Conservation (phyloP, 2,888 invertebrate species). For the Andrena bicolor region DNA sequence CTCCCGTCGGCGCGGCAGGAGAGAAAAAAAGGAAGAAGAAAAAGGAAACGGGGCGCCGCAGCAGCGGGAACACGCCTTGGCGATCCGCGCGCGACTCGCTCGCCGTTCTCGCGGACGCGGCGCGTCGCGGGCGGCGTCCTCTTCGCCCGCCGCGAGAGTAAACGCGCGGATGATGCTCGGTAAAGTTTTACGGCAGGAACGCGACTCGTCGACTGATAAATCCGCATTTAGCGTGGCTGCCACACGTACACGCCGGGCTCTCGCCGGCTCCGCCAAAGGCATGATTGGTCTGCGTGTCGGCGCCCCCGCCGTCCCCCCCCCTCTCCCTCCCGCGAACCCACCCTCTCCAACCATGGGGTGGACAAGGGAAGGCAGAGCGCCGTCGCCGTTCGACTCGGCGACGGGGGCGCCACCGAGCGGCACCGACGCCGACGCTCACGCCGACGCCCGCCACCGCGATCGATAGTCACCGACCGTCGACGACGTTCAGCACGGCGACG, state of each 20-base stretch:
- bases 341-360: constrained; percentile 48
- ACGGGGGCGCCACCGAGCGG: constrained; percentile 83
- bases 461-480: constrained; percentile 79
- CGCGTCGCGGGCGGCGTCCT: no score
- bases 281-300: constrained; percentile 76
- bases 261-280: constrained; percentile 77
- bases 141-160: background rate
- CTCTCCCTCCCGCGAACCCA: constrained; percentile 67
- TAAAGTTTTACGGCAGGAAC: constrained; percentile 60
- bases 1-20: background rate
- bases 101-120: constrained; percentile 9
- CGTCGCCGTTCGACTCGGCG: constrained; percentile 61
- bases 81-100: constrained; percentile 15
- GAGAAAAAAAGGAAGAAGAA: constrained; percentile 23
- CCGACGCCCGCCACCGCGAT: constrained; percentile 82
- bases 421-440: constrained; percentile 72
- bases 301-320: constrained; percentile 70
- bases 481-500: constrained; percentile 65
- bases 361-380: constrained; percentile 66
- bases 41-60: constrained; percentile 34
- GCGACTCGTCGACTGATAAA: constrained; percentile 66
- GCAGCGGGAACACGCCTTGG: constrained; percentile 53
- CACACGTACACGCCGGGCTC: constrained; percentile 76
- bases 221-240: constrained; percentile 69
- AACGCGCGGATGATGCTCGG: constrained; percentile 41